These are phyloP conservation scores for Brachypteracias leptosomus DNA, from an alignment of 2,113 vertebrate species.

Conservation along the genomic window DNA sequence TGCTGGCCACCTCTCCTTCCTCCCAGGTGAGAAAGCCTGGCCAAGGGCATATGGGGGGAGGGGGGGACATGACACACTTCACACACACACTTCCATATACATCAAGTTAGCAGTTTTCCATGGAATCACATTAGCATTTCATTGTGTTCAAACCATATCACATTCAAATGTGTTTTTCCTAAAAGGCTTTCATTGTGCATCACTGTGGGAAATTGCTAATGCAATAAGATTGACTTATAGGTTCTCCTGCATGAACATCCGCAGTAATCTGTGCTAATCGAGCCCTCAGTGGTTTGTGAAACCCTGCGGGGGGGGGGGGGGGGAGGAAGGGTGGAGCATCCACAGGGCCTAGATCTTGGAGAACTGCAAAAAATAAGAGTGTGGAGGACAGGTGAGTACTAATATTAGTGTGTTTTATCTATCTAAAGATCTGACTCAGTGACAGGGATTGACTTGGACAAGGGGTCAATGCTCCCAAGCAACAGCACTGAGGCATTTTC, in stretches of 20 bases:
- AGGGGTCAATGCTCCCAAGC: background rate
- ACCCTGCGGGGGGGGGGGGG: background rate
- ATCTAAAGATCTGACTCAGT: background rate
- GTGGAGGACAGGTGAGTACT: background rate
- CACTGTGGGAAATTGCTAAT: conserved; percentile 65
- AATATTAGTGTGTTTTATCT: background rate
- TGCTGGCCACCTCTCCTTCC: background rate
- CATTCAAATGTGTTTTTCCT: conserved; percentile 55
- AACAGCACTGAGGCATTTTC: background rate
- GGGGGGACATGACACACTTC: background rate
- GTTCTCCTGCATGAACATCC: conserved; percentile 34
- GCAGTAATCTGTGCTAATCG: conserved; percentile 31
- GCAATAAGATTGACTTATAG: conserved; percentile 58
- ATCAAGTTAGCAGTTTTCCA: conserved; percentile 27
- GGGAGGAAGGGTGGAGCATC: background rate
- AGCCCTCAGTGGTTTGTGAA: background rate
- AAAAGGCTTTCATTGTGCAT: conserved; percentile 65
- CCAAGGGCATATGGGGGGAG: background rate
- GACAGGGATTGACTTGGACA: background rate
- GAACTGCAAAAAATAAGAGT: background rate
- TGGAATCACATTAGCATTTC: conserved; percentile 44
- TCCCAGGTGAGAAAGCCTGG: background rate
- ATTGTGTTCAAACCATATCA: conserved; percentile 20
- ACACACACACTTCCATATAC: background rate
- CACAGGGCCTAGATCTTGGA: background rate